These are phyloP conservation scores for Melinaea menophilus DNA, from an alignment of 2,888 invertebrate genomes.

Conservation along the genomic window DNA sequence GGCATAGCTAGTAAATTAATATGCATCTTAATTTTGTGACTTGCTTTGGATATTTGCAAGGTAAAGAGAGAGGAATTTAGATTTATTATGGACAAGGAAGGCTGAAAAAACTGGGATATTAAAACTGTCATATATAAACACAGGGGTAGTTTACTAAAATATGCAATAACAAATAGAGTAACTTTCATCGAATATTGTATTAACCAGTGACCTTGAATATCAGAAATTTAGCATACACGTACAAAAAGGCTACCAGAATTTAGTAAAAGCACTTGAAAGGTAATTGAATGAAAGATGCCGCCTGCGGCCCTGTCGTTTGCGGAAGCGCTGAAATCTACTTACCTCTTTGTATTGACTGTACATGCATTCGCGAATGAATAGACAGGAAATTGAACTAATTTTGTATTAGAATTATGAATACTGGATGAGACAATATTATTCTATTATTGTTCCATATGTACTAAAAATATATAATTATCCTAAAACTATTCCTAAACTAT, in stretches of 20 bases:
- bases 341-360: constrained; percentile 69
- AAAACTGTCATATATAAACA: too few relatives aligned
- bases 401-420: background rate
- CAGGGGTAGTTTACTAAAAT: too few relatives aligned
- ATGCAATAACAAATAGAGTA: too few relatives aligned
- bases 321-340: constrained; percentile 64
- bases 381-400: constrained; percentile 6
- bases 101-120: too few relatives aligned
- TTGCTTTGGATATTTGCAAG: too few relatives aligned
- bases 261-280: constrained; percentile 27
- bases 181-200: background rate
- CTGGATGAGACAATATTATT: background rate
- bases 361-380: constrained; percentile 39
- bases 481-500: too few relatives aligned
- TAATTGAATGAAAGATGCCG: constrained; percentile 59
- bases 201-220: background rate
- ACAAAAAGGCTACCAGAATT: constrained; percentile 18
- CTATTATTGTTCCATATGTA: background rate
- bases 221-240: constrained; percentile 5
- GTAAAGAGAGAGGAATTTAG: too few relatives aligned
- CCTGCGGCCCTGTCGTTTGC: constrained; percentile 45
- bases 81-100: too few relatives aligned
- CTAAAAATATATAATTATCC: too few relatives aligned
- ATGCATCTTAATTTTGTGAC: too few relatives aligned
- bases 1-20: too few relatives aligned